Base-by-base conservation (phyloP, 2,113 vertebrate genomes). In the Alectura lathami region DNA sequence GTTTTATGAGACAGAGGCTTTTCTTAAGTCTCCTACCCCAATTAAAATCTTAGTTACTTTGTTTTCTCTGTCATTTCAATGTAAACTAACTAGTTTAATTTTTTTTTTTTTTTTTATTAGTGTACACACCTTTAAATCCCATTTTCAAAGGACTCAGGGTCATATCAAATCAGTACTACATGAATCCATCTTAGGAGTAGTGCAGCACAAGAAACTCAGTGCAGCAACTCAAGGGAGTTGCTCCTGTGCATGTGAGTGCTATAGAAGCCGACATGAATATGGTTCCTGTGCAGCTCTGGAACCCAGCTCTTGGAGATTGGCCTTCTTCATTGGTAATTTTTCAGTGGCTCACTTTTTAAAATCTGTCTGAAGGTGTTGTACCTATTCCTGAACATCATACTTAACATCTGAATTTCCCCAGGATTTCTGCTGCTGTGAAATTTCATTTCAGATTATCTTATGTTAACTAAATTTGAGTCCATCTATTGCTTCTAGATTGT, bases 401-500 rank as follows among this genome's bases (percentile, higher is more conserved):
- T 87, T 42, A 22, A n/a, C 34, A 56, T 43, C 48, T 88, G 27
- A 75, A 63, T 94, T 86, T 90, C 48, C 40, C 11, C 38, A 81
- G 30, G 29, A 48, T 48, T 75, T 77, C 51, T 86, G 21, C 27
- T 88, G 43, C 26, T 86, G 26, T 70, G 81, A 93, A 43, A 88
- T 92, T 91, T 74, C 13, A 34, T 81, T 82, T 90, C 16, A 45
- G 27, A 27, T 88, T 43, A 17, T 91, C 38, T 86, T 72, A 29
- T 26, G 29, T 79, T 68, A 81, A 13, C 84, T 87, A 43, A 91
- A 67, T 54, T 48, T 94, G 68, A 64, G 21, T 95, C 15, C n/a
- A 10, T 88, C 23, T 86, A 6, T 88, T 82, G 51, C 48, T 97
- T 95, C 94, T 95, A 99, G 99, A 97, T 99, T 63, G 98, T 99